Base-by-base conservation (phyloP, 1,140 invertebrate genomes). In the Proales similis region DNA sequence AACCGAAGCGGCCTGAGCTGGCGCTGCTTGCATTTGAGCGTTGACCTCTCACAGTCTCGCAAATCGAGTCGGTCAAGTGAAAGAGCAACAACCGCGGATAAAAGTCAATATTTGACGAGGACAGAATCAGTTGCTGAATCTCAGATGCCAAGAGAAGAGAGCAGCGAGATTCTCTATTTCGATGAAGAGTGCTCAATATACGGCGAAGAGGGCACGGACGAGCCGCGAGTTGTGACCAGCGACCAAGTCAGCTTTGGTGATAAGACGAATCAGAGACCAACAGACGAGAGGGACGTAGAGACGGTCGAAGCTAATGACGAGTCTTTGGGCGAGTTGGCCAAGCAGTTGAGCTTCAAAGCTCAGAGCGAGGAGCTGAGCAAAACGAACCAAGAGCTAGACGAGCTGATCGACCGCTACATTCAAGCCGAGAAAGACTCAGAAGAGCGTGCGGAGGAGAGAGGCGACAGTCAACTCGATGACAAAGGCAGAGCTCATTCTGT, bases 181-280 rank as follows among this genome's bases (percentile, higher is more conserved):
- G 30, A 30, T 14, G 51, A 57, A n/a, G n/a, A n/a, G 32, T 24
- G 6, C 9, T 57, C 51, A 20, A 43, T 57, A 9, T 57, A 57
- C 17, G 51, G 45, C 22, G 33, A 57, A 19, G 36, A 42, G 3
- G 26, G 19, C 19, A 49, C 30, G 11, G 22, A 26, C 19, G 20
- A 42, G 17, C 14, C 7, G 29, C 14, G 5, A 24, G n/a, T 14
- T 5, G 11, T 4, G 2, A 6, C 12, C 17, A n/a, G n/a, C n/a
- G n/a, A n/a, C n/a, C n/a, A n/a, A n/a, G n/a, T n/a, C n/a, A n/a
- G n/a, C n/a, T n/a, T n/a, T n/a, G n/a, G n/a, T n/a, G 9, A 7
- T 36, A 20, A 57, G 12, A 29, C 17, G 7, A 14, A 6, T 24
- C 36, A 17, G 32, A 24, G 30, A 42, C 3, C 36, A 39, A 42